A percentile compares a stretch with the other conserved stretches of the same genome.
phyloP scores from a whole-genome alignment of 2,888 invertebrate species.

The Dolichopus griseipennis region DNA sequence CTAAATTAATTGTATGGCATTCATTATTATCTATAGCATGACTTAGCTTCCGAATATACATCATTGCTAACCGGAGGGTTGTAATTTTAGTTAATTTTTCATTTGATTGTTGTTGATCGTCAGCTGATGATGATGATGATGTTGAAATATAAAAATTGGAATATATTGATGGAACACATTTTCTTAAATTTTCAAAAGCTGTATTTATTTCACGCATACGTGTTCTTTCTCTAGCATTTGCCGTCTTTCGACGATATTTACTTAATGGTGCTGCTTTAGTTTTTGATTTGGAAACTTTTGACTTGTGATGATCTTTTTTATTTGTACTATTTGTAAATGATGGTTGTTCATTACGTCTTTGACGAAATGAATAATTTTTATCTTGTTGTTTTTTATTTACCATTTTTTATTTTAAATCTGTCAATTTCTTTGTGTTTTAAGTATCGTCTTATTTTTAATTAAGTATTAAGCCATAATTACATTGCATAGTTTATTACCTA shows the following conservation, averaged over 20 bases:
- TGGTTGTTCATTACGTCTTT: not conserved
- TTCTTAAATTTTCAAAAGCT: conserved; percentile 73
- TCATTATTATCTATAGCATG: conserved; percentile 50
- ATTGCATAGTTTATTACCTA: too few relatives aligned
- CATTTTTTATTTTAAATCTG: not conserved
- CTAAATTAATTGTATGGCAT: conserved; percentile 27
- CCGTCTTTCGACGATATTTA: conserved; percentile 82
- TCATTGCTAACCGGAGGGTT: conserved; percentile 76
- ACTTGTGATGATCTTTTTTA: not conserved
- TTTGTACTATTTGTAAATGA: not conserved
- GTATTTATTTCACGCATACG: conserved; percentile 85
- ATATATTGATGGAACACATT: conserved; percentile 57
- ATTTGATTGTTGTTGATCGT: conserved; percentile 34
- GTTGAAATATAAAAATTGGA: conserved; percentile 29
- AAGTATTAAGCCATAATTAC: too few relatives aligned
- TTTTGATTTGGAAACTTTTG: conserved; percentile 12
- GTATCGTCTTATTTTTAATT: not conserved
- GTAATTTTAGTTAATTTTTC: conserved; percentile 86
- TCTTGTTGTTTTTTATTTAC: conserved; percentile 2
- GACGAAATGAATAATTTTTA: conserved; percentile 3
- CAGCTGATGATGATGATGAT: not conserved
- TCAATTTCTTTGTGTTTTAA: not conserved
- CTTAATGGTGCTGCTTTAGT: conserved; percentile 66
- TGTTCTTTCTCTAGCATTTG: conserved; percentile 77
- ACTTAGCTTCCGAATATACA: conserved; percentile 72